A percentile compares a stretch with the other conserved stretches of the same genome.
Conservation (phyloP, 2,888 invertebrate genomes). For the Tanytarsus gracilentus region DNA sequence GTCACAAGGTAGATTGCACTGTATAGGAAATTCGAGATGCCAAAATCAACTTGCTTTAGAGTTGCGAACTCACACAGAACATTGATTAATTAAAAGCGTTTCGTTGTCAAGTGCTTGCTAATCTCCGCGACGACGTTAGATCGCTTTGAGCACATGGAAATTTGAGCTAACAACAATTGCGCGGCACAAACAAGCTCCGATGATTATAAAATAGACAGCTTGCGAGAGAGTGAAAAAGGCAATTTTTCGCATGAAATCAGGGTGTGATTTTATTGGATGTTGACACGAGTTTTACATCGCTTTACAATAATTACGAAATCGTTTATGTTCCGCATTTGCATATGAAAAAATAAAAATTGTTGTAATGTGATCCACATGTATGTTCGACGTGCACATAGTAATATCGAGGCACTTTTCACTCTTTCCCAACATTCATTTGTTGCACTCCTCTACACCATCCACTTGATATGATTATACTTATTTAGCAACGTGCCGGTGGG, state of each 20-base stretch:
- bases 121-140: neutral
- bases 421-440: no score
- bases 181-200: neutral
- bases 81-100: slow-evolving; percentile 28
- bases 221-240: neutral
- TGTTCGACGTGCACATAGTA: no score
- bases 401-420: no score
- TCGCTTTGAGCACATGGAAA: neutral
- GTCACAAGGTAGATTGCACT: neutral
- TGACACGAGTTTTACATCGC: slow-evolving; percentile 21
- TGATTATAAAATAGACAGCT: neutral
- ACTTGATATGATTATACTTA: no score
- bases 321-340: neutral
- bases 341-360: no score
- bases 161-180: neutral
- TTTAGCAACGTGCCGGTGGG: no score
- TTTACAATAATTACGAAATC: slow-evolving; percentile 6
- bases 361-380: no score
- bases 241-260: slow-evolving; percentile 12
- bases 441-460: no score
- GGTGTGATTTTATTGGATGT: slow-evolving; percentile 27
- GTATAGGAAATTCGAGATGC: neutral
- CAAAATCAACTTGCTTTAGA: neutral
- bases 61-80: neutral
- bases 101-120: slow-evolving; percentile 22